A percentile compares a stretch with the other conserved stretches of the same genome.
These are phyloP conservation scores for Stictocephala bisonia DNA, from an alignment of 2,888 invertebrate species.

Conservation along the genomic window DNA sequence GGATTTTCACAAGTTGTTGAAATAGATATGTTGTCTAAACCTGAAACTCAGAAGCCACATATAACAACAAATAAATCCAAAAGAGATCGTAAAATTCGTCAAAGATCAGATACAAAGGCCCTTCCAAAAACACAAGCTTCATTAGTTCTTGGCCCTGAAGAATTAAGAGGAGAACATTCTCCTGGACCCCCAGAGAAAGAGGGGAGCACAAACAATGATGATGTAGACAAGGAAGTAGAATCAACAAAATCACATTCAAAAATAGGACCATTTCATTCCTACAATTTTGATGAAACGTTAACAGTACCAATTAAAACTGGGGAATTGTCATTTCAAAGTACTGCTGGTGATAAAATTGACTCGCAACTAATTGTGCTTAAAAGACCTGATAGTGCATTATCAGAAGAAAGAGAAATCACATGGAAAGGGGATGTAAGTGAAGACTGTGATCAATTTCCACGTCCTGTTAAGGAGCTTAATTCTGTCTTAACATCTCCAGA, in stretches of 20 bases:
- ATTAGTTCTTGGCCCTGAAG: constrained; percentile 1
- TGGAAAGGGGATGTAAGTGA: too few species aligned
- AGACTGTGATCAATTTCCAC: not conserved
- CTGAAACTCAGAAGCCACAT: not conserved
- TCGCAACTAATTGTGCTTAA: constrained; percentile 1
- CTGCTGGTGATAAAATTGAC: not conserved
- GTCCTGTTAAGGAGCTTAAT: not conserved
- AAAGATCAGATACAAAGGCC: constrained; percentile 42
- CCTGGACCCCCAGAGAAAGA: constrained; percentile 18
- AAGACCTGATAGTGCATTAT: not conserved
- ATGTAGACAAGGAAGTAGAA: too few species aligned
- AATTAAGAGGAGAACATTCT: constrained; percentile 31
- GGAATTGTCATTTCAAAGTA: not conserved
- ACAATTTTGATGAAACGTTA: constrained; percentile 9
- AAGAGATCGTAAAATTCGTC: constrained; percentile 36
- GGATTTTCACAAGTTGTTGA: constrained; percentile 34
- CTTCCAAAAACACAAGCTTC: constrained; percentile 19
- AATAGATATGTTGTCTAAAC: constrained; percentile 35
- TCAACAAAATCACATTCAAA: too few species aligned
- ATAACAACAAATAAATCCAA: not conserved
- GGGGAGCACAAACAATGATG: too few species aligned
- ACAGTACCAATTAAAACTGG: not conserved
- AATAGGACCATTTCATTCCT: too few species aligned
- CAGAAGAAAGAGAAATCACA: not conserved
- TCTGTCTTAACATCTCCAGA: not conserved